Conservation (phyloP, 2,797 vertebrate genomes). For the Mus caroli region DNA sequence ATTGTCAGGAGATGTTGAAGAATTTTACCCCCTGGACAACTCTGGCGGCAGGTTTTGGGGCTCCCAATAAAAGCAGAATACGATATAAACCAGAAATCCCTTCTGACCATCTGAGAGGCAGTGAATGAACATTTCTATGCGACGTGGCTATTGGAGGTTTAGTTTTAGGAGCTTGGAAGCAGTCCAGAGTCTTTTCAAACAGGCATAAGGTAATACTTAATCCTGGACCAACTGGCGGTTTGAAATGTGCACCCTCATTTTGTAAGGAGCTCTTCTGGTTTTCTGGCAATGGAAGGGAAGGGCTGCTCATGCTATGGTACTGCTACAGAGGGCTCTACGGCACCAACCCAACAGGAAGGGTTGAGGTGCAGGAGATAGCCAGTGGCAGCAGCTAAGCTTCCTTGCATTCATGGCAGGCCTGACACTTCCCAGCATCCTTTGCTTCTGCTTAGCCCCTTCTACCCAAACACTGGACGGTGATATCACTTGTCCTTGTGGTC, state of each 20-base stretch:
- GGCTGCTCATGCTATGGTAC: background rate
- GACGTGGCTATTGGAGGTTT: constrained; percentile 6
- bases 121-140: constrained; percentile 6
- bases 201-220: constrained; percentile 13
- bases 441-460: background rate
- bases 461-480: no score
- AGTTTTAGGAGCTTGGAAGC: constrained; percentile 22
- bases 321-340: background rate
- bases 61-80: background rate
- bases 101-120: constrained; percentile 17
- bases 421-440: background rate
- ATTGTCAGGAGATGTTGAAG: background rate
- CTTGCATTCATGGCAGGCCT: background rate
- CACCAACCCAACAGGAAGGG: background rate
- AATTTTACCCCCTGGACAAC: background rate
- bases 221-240: background rate
- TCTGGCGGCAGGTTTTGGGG: background rate
- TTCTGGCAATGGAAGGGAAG: background rate
- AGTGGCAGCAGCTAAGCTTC: background rate
- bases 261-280: constrained; percentile 11
- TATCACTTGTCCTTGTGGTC: no score
- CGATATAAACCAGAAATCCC: constrained; percentile 66
- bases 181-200: constrained; percentile 10
- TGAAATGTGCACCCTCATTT: background rate
- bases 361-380: background rate